Conservation (phyloP, 1,140 invertebrate species). For the Dufourea novaeangliae region DNA sequence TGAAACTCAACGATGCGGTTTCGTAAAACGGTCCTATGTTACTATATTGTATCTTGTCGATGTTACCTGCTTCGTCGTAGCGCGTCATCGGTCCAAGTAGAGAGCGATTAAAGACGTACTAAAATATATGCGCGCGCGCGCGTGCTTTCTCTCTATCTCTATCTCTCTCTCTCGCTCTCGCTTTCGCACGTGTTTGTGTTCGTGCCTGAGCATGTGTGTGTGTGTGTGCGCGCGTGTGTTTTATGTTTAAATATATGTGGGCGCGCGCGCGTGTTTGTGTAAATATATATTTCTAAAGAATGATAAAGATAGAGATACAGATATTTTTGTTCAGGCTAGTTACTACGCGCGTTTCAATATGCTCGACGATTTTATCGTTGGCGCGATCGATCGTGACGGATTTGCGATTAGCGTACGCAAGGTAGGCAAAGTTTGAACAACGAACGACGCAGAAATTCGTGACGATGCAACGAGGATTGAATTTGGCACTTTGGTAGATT, state of each 20-base stretch:
- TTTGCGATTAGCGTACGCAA: too few species aligned
- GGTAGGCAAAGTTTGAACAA: background rate
- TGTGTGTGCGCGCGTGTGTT: too few species aligned
- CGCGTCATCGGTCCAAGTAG: background rate
- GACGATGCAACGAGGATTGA: background rate
- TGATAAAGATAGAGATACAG: too few species aligned
- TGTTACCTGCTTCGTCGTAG: background rate
- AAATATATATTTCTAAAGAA: too few species aligned
- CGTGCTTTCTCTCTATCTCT: background rate
- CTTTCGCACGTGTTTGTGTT: background rate
- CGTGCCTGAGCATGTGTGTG: background rate
- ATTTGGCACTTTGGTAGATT: constrained; percentile 8
- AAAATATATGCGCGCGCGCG: constrained; percentile 34
- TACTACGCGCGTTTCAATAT: background rate
- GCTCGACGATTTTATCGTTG: background rate
- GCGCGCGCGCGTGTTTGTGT: background rate
- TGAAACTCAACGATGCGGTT: background rate
- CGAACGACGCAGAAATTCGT: background rate
- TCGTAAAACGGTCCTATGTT: background rate
- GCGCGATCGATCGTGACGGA: too few species aligned
- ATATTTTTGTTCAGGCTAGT: too few species aligned
- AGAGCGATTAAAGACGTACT: constrained; percentile 35
- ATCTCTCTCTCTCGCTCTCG: background rate
- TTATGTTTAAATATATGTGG: background rate
- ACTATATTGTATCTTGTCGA: background rate